Evolutionary conservation across 2,888 invertebrate genomes (phyloP).

Genomic region (Euzophera pinguis): DNA sequence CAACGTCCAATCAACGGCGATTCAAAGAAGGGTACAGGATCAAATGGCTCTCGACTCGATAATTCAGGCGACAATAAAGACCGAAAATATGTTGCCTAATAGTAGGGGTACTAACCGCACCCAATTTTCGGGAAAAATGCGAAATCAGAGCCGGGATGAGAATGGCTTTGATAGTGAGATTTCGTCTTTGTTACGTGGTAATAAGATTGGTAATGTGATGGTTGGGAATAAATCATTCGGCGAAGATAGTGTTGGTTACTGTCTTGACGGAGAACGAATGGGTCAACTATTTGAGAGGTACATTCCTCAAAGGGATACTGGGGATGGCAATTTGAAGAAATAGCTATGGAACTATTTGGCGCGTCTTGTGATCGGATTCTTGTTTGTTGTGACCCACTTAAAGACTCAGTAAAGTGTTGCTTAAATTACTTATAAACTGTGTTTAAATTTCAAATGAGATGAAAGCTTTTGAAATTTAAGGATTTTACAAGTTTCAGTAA

Average conservation of each 20-base stretch:
- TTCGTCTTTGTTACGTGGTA: slow-evolving; percentile 38
- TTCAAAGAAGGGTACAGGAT: slow-evolving; percentile 64
- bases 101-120: slow-evolving; percentile 27
- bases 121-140: slow-evolving; percentile 36
- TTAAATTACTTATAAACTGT: slow-evolving; percentile 6
- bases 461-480: background rate
- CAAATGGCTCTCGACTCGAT: slow-evolving; percentile 61
- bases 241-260: slow-evolving; percentile 49
- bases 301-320: slow-evolving; percentile 60
- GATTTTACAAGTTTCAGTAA: background rate
- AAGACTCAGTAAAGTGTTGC: slow-evolving; percentile 12
- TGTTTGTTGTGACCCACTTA: slow-evolving; percentile 12
- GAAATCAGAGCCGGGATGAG: slow-evolving; percentile 35
- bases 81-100: slow-evolving; percentile 25
- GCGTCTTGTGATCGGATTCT: slow-evolving; percentile 13
- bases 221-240: slow-evolving; percentile 44
- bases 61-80: slow-evolving; percentile 49
- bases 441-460: background rate
- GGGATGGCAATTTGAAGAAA: slow-evolving; percentile 31
- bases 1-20: slow-evolving; percentile 64
- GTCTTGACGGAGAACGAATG: slow-evolving; percentile 55
- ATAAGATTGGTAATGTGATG: slow-evolving; percentile 41
- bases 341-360: slow-evolving; percentile 28
- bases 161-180: slow-evolving; percentile 44
- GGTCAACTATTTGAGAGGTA: slow-evolving; percentile 61